Percentiles rank a stretch among this genome's conserved stretches.
phyloP scores from a whole-genome alignment of 2,888 invertebrate species.

The Platynereis dumerilii region DNA sequence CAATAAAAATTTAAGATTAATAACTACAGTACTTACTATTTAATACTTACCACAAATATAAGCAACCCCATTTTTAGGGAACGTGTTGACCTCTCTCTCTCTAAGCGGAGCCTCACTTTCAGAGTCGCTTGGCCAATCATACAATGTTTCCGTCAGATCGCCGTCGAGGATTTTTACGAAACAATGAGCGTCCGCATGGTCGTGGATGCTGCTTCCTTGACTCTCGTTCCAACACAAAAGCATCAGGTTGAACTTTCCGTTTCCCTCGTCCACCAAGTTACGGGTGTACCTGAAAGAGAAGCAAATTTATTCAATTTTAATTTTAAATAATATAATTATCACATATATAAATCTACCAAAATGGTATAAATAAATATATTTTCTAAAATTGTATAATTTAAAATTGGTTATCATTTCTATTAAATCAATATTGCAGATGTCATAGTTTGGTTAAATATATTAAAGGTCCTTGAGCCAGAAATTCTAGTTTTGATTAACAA shows the following conservation, averaged over 20 bases:
- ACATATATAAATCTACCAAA: not conserved
- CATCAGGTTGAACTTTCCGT: conserved; percentile 97
- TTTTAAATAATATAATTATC: not conserved
- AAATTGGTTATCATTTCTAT: no score
- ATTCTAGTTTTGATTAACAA: no score
- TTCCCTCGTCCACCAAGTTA: conserved; percentile 93
- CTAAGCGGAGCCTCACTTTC: conserved; percentile 66
- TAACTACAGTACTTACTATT: no score
- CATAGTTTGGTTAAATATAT: no score
- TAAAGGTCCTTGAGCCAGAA: no score
- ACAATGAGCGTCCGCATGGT: conserved; percentile 91
- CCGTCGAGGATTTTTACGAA: conserved; percentile 93
- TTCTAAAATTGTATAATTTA: no score
- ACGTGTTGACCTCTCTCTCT: conserved; percentile 72
- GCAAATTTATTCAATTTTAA: not conserved
- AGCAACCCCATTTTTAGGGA: conserved; percentile 80
- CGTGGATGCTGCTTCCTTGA: conserved; percentile 93
- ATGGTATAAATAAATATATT: no score
- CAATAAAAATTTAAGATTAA: no score
- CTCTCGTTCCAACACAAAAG: conserved; percentile 98
- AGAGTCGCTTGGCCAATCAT: conserved; percentile 75
- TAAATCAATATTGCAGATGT: no score
- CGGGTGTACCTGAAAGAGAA: conserved; percentile 80
- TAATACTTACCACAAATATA: conserved; percentile 91
- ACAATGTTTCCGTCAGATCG: conserved; percentile 81